A percentile compares a stretch with the other conserved stretches of the same genome.
phyloP scores from a whole-genome alignment of 2,888 invertebrate species.

The Scaptomyza flava region DNA sequence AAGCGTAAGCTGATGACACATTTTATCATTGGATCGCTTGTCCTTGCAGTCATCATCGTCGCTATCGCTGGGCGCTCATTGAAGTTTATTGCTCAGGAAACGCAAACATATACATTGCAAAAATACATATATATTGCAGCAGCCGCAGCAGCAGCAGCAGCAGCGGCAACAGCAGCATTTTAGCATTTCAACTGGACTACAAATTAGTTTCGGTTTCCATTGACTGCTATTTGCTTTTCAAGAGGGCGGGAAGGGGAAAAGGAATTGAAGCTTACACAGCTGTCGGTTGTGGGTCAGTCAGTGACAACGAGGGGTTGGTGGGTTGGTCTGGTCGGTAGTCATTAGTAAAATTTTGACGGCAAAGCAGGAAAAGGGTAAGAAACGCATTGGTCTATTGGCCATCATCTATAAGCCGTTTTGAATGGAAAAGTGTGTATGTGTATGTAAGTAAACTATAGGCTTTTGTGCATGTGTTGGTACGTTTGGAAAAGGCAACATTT shows the following conservation, averaged over 20 bases:
- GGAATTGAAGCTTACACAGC: conserved; percentile 8
- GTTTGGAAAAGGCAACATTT: not conserved
- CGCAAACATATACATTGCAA: conserved; percentile 66
- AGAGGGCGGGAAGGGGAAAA: no score
- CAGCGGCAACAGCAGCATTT: conserved; percentile 41
- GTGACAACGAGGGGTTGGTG: conserved; percentile 10
- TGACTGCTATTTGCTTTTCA: conserved; percentile 42
- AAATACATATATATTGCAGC: conserved; percentile 45
- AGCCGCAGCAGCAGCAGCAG: conserved; percentile 15
- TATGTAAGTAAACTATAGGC: not conserved
- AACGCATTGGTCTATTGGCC: conserved; percentile 14
- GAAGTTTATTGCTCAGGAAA: conserved; percentile 73
- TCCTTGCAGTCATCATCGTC: conserved; percentile 34
- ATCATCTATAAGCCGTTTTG: not conserved
- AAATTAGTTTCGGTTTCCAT: conserved; percentile 59
- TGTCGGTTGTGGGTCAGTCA: conserved; percentile 21
- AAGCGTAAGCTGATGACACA: conserved; percentile 63
- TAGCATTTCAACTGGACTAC: conserved; percentile 36
- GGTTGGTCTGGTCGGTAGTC: conserved; percentile 44
- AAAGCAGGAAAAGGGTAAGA: conserved; percentile 23
- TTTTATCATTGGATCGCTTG: conserved; percentile 64
- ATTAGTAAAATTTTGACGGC: conserved; percentile 68
- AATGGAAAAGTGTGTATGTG: conserved; percentile 1
- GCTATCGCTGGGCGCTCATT: conserved; percentile 62
- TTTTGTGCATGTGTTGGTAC: not conserved